A percentile compares a stretch with the other conserved stretches of the same genome.
phyloP scores from a whole-genome alignment of 92 coral and sea anemone genomes.

The Micromussa lordhowensis region DNA sequence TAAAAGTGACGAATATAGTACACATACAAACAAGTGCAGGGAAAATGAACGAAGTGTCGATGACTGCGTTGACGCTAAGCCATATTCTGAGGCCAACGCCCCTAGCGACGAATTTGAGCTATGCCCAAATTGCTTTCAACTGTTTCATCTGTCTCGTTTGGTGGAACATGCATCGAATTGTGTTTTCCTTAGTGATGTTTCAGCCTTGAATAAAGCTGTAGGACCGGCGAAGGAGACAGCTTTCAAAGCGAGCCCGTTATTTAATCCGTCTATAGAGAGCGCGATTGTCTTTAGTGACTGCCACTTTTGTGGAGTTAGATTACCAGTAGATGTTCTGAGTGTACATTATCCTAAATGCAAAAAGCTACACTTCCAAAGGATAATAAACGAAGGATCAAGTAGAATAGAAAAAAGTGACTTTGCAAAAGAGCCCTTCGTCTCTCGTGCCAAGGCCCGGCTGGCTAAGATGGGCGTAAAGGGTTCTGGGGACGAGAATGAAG shows the following conservation, averaged over 20 bases:
- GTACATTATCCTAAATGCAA: constrained; percentile 35
- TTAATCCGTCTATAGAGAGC: not conserved
- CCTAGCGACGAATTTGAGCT: constrained; percentile 35
- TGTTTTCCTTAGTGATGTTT: not conserved
- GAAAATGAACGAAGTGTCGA: not conserved
- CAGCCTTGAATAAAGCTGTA: not conserved
- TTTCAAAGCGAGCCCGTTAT: not conserved
- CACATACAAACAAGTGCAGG: no score
- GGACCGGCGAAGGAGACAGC: not conserved
- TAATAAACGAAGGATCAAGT: not conserved
- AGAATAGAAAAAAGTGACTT: not conserved
- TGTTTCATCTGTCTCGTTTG: constrained; percentile 35
- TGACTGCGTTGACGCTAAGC: not conserved
- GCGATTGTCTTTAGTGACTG: constrained; percentile 18
- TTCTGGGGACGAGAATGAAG: no score
- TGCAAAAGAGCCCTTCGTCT: no score
- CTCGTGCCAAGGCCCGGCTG: no score
- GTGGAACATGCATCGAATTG: constrained; percentile 46
- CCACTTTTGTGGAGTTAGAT: constrained; percentile 21
- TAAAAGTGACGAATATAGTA: not conserved
- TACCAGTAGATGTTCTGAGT: constrained; percentile 29
- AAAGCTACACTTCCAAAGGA: not conserved
- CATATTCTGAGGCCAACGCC: not conserved
- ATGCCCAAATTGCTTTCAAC: constrained; percentile 44
- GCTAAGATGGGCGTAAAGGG: no score